These are phyloP conservation scores for Premnoplex brunnescens DNA, from an alignment of 2,797 vertebrate species.

Conservation along the genomic window DNA sequence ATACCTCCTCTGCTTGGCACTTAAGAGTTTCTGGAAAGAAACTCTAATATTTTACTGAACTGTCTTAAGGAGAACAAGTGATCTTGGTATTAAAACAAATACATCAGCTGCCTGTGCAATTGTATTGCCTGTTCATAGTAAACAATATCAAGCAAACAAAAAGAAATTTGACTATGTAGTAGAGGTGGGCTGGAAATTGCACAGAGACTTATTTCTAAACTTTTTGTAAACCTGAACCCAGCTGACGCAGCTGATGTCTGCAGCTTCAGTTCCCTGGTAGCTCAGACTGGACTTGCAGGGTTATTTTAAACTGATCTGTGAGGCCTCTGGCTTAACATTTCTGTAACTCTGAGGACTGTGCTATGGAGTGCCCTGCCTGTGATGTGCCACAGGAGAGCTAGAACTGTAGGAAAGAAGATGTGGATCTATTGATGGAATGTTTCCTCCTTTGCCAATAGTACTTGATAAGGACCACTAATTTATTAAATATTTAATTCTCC, in stretches of 20 bases:
- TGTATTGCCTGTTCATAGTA: background rate
- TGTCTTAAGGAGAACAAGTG: background rate
- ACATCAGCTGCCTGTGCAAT: background rate
- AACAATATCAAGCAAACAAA: background rate
- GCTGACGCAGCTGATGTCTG: background rate
- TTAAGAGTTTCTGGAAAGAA: background rate
- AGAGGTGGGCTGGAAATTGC: background rate
- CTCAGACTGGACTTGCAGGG: background rate
- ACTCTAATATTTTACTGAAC: background rate
- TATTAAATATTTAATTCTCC: background rate
- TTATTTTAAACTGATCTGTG: background rate
- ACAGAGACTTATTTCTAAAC: background rate
- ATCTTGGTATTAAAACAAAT: background rate
- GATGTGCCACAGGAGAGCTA: background rate
- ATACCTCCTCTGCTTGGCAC: background rate
- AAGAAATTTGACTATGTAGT: background rate
- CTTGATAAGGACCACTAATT: background rate
- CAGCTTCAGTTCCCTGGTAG: background rate
- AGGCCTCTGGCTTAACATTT: background rate
- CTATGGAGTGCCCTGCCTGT: background rate
- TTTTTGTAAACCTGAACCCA: background rate
- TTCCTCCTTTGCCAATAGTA: background rate
- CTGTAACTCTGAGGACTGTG: background rate
- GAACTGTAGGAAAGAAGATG: background rate
- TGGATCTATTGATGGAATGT: fast-evolving